Conservation (phyloP, 1,140 invertebrate species). For the Drosophila dunni region DNA sequence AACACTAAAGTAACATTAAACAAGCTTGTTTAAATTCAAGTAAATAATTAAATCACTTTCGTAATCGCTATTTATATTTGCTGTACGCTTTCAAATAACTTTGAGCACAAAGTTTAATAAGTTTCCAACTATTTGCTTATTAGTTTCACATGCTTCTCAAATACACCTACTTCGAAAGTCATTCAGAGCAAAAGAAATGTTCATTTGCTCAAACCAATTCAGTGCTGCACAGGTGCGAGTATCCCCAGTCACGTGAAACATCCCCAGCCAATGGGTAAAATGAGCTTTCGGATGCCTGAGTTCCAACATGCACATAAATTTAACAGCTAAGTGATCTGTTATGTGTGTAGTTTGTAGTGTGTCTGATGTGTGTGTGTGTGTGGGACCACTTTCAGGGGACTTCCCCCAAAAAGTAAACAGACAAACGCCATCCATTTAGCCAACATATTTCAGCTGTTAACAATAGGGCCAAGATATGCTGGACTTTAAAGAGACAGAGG, state of each 20-base stretch:
- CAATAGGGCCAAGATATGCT: slow-evolving; percentile 13
- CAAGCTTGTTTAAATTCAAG: too few species aligned
- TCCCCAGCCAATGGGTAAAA: slow-evolving; percentile 22
- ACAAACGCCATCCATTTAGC: slow-evolving; percentile 22
- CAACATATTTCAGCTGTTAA: slow-evolving; percentile 26
- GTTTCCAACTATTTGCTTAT: too few species aligned
- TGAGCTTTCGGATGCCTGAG: slow-evolving; percentile 56
- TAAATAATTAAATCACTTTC: too few species aligned
- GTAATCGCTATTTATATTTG: too few species aligned
- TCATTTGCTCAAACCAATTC: slow-evolving; percentile 4
- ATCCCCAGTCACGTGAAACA: slow-evolving; percentile 30
- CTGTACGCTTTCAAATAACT: too few species aligned
- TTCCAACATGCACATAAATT: slow-evolving; percentile 66
- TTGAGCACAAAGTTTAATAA: too few species aligned
- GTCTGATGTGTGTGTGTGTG: neutral
- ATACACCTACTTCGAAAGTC: slow-evolving; percentile 1
- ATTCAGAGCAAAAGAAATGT: slow-evolving; percentile 40
- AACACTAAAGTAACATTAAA: too few species aligned
- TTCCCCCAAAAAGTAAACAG: slow-evolving; percentile 59
- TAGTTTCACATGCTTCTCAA: slow-evolving; percentile 3
- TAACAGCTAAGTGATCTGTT: slow-evolving; percentile 67
- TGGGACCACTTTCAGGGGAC: slow-evolving; percentile 10
- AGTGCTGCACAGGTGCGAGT: slow-evolving; percentile 18
- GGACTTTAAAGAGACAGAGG: slow-evolving; percentile 24
- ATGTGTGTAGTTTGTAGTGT: slow-evolving; percentile 12